Percentiles rank a stretch among this genome's conserved stretches.
These are phyloP conservation scores for Chromis chromis DNA, from an alignment of 2,797 vertebrate species.

Conservation along the genomic window DNA sequence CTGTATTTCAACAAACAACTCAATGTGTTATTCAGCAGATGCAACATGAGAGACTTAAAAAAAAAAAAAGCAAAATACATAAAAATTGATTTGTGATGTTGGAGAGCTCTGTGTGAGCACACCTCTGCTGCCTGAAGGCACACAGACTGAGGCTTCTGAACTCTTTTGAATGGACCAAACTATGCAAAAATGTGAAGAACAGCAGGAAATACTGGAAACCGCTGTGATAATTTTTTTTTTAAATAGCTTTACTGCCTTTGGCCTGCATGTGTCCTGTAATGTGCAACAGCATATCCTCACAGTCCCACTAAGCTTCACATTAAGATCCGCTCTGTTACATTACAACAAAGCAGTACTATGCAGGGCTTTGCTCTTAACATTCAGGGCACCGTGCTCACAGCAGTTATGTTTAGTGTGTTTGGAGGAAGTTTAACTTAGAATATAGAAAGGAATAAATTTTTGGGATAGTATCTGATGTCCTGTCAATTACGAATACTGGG, in stretches of 20 bases:
- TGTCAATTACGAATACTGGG: too few species aligned
- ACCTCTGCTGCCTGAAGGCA: not conserved
- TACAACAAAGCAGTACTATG: not conserved
- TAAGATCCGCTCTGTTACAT: too few species aligned
- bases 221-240: too few species aligned
- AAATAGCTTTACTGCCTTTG: not conserved
- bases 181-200: not conserved
- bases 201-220: not conserved
- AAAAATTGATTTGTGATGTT: conserved; percentile 2
- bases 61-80: not conserved
- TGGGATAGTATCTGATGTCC: too few species aligned
- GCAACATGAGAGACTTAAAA: too few species aligned
- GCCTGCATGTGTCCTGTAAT: not conserved
- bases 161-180: not conserved
- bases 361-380: not conserved
- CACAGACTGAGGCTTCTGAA: not conserved
- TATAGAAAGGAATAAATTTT: too few species aligned
- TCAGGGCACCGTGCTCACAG: not conserved
- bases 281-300: too few species aligned
- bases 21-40: too few species aligned
- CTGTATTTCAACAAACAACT: too few species aligned
- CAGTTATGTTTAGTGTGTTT: too few species aligned
- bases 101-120: not conserved
- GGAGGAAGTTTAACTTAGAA: too few species aligned
- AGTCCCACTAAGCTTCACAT: too few species aligned